Percentiles rank a stretch among this genome's conserved stretches.
phyloP scores from a whole-genome alignment of 2,888 invertebrate genomes.

The Blastobasis adustella region DNA sequence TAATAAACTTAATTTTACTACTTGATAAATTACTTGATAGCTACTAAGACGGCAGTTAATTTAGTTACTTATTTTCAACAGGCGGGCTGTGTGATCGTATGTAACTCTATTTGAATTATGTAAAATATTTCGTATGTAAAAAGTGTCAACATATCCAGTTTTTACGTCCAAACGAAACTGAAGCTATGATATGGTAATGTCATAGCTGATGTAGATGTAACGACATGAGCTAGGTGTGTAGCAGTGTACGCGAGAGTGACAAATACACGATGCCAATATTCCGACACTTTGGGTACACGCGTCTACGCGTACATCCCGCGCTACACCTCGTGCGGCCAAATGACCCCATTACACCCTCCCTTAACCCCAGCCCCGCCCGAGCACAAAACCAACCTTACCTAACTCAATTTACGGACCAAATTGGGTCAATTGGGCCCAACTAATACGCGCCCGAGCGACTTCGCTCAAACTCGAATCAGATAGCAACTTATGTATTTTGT shows the following conservation, averaged over 20 bases:
- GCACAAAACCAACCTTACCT: constrained; percentile 37
- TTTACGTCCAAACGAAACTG: neutral
- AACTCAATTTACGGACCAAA: constrained; percentile 28
- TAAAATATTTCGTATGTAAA: too few species aligned
- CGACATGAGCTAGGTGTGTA: neutral
- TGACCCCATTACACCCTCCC: constrained; percentile 59
- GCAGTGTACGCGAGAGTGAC: constrained; percentile 31
- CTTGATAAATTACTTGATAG: too few species aligned
- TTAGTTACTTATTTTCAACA: too few species aligned
- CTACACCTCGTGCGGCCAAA: constrained; percentile 59
- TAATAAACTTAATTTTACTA: too few species aligned
- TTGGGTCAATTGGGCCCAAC: constrained; percentile 20
- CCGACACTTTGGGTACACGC: constrained; percentile 50
- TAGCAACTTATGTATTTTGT: constrained; percentile 51
- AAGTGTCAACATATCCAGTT: too few species aligned
- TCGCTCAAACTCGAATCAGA: constrained; percentile 44
- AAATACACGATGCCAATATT: constrained; percentile 52
- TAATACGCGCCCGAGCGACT: constrained; percentile 43
- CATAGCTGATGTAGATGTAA: too few species aligned
- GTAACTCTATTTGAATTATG: too few species aligned
- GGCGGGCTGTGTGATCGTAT: too few species aligned
- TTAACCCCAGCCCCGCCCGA: constrained; percentile 24
- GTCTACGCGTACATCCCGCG: constrained; percentile 39
- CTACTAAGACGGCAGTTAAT: too few species aligned
- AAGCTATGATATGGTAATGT: constrained; percentile 1